phyloP scores from a whole-genome alignment of 2,113 vertebrate genomes.

The Esox niger region DNA sequence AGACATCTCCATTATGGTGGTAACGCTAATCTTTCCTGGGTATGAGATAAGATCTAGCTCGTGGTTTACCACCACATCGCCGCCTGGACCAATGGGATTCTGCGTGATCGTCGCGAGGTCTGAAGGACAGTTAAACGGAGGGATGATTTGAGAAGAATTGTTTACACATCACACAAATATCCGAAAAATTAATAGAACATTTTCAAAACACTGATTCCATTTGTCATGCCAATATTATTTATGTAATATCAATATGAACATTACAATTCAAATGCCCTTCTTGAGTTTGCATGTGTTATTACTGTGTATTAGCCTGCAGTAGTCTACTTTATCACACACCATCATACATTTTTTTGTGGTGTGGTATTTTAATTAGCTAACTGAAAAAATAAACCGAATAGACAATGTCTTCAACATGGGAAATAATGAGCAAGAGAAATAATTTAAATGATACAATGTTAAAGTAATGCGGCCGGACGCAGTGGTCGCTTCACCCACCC shows the following conservation, averaged over 20 bases:
- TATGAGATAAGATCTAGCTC: background rate
- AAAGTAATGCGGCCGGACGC: background rate
- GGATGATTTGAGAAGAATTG: background rate
- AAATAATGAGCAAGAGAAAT: too few relatives aligned
- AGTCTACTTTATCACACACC: too few relatives aligned
- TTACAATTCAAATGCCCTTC: too few relatives aligned
- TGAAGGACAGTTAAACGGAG: background rate
- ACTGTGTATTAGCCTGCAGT: too few relatives aligned
- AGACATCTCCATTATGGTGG: too few relatives aligned
- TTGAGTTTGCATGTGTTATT: too few relatives aligned
- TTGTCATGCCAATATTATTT: background rate
- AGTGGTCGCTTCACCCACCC: background rate
- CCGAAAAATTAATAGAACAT: background rate
- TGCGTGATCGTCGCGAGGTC: constrained; percentile 38
- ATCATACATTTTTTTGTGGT: too few relatives aligned
- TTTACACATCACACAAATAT: background rate
- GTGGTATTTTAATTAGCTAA: too few relatives aligned
- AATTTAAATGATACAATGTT: too few relatives aligned
- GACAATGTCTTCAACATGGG: too few relatives aligned
- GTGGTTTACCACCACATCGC: background rate
- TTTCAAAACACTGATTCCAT: background rate
- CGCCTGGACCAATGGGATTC: constrained; percentile 8
- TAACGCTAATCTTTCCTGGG: too few relatives aligned
- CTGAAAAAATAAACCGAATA: too few relatives aligned
- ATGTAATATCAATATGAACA: background rate